A percentile compares a stretch with the other conserved stretches of the same genome.
phyloP scores from a whole-genome alignment of 1,140 invertebrate genomes.

The Carposina sasakii region DNA sequence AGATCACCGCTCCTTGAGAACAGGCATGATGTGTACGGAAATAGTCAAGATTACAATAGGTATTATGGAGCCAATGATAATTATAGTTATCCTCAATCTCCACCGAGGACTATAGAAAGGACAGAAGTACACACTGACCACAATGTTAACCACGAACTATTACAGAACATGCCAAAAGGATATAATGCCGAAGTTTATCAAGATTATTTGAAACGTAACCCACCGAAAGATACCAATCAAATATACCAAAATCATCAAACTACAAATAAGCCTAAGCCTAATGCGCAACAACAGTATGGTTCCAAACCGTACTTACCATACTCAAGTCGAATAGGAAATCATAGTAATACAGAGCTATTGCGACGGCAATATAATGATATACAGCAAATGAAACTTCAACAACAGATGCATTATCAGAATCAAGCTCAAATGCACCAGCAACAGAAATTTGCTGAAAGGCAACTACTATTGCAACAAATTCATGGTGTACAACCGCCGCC shows the following conservation, averaged over 20 bases:
- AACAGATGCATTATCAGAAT: slow-evolving; percentile 75
- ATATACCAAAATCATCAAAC: slow-evolving; percentile 73
- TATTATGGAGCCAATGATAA: slow-evolving; percentile 65
- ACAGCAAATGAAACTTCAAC: slow-evolving; percentile 76
- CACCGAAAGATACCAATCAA: slow-evolving; percentile 70
- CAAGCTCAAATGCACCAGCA: slow-evolving; percentile 76
- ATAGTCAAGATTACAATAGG: slow-evolving; percentile 59
- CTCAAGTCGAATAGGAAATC: slow-evolving; percentile 65
- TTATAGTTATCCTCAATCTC: slow-evolving; percentile 61
- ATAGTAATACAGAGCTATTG: slow-evolving; percentile 72
- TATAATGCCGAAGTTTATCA: slow-evolving; percentile 70
- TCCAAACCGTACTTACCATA: slow-evolving; percentile 66
- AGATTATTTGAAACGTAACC: slow-evolving; percentile 70
- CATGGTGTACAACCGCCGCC: slow-evolving; percentile 67
- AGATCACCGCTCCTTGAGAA: slow-evolving; percentile 69
- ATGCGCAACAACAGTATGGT: slow-evolving; percentile 62
- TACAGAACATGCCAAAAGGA: slow-evolving; percentile 64
- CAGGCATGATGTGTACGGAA: slow-evolving; percentile 68
- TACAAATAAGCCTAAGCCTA: slow-evolving; percentile 60
- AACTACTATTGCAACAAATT: slow-evolving; percentile 70
- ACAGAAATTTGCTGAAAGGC: slow-evolving; percentile 74
- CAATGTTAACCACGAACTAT: slow-evolving; percentile 59
- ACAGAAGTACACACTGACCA: slow-evolving; percentile 53
- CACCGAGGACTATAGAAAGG: slow-evolving; percentile 47
- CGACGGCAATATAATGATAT: slow-evolving; percentile 75